Percentiles rank a stretch among this genome's conserved stretches.
Conservation (phyloP, 2,888 invertebrate species). For the Cheilosia variabilis region DNA sequence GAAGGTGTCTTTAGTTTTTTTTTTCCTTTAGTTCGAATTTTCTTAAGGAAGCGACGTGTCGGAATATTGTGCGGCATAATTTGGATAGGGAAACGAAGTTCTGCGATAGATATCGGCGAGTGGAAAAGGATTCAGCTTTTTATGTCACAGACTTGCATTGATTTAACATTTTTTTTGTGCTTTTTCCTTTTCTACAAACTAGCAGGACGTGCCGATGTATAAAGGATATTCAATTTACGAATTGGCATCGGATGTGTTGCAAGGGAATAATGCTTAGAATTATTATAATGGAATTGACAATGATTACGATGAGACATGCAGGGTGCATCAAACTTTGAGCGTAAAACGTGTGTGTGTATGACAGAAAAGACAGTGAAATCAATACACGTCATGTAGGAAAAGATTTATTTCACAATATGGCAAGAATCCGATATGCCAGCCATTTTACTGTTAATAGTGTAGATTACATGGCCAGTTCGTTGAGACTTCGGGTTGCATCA, state of each 20-base stretch:
- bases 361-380: too few species aligned
- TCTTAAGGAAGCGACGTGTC: slow-evolving; percentile 46
- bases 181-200: slow-evolving; percentile 46
- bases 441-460: too few species aligned
- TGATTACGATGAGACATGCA: neutral
- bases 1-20: neutral
- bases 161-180: slow-evolving; percentile 45
- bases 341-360: too few species aligned
- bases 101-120: slow-evolving; percentile 15
- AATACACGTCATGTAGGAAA: too few species aligned
- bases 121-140: slow-evolving; percentile 29
- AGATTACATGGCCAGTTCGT: too few species aligned
- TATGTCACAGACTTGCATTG: slow-evolving; percentile 65
- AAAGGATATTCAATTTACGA: slow-evolving; percentile 70
- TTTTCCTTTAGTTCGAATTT: slow-evolving; percentile 41
- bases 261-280: slow-evolving; percentile 44
- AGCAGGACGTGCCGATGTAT: slow-evolving; percentile 64
- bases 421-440: too few species aligned
- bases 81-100: slow-evolving; percentile 49
- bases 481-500: too few species aligned
- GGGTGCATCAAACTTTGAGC: too few species aligned
- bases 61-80: slow-evolving; percentile 69
- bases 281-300: slow-evolving; percentile 61
- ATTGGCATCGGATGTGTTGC: slow-evolving; percentile 56
- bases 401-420: too few species aligned